These are phyloP conservation scores for Poecilia latipinna DNA, from an alignment of 2,113 vertebrate genomes.

Conservation along the genomic window DNA sequence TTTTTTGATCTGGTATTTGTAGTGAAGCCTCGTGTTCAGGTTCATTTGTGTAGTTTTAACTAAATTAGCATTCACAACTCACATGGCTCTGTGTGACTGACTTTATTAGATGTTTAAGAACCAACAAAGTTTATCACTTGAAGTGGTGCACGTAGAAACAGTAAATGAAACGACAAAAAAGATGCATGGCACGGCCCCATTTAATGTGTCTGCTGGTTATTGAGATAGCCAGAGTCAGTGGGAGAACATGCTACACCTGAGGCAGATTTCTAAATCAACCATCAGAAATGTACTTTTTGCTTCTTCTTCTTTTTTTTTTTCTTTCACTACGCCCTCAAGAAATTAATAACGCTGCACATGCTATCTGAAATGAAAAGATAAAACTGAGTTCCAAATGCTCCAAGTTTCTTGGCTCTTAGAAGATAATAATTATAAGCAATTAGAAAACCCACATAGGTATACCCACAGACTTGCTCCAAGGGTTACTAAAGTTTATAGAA, in stretches of 20 bases:
- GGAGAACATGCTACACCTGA: conserved; percentile 35
- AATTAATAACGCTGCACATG: conserved; percentile 22
- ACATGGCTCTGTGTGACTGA: not conserved
- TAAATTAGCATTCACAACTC: not conserved
- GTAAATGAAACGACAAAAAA: conserved; percentile 2
- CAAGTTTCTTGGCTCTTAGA: conserved; percentile 2
- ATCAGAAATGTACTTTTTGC: conserved; percentile 14
- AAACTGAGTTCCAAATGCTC: conserved; percentile 21
- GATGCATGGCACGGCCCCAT: conserved; percentile 8
- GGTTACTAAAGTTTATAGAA: conserved; percentile 20
- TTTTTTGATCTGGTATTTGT: conserved; percentile 13
- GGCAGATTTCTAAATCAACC: conserved; percentile 37
- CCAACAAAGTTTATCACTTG: not conserved
- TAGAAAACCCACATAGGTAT: conserved; percentile 15
- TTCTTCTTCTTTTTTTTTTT: not conserved
- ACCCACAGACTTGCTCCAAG: not conserved
- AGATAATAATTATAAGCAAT: conserved; percentile 33
- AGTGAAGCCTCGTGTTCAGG: not conserved
- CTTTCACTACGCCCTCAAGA: conserved; percentile 19
- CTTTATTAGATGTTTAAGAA: conserved; percentile 6
- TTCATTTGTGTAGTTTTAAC: conserved; percentile 23
- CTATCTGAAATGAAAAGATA: conserved; percentile 55
- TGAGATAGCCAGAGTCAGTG: conserved; percentile 34
- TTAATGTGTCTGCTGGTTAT: conserved; percentile 22
- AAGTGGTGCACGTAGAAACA: no score